phyloP scores from a whole-genome alignment of 2,113 vertebrate genomes.

The Panthera uncia region DNA sequence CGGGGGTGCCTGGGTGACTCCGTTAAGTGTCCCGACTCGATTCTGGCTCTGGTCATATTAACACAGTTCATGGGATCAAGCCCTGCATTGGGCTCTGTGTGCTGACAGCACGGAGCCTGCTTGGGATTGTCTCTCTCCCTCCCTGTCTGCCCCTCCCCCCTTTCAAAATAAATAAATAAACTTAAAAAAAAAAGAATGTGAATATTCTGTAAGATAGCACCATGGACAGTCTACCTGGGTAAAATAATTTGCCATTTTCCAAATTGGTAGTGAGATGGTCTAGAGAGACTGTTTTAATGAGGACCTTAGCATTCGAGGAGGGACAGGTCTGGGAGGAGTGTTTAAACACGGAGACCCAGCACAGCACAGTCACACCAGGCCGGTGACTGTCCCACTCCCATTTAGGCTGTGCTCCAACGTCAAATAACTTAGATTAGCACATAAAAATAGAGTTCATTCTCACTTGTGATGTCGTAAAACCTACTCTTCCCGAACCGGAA shows the following conservation, averaged over 20 bases:
- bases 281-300: neutral
- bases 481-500: slow-evolving; percentile 28
- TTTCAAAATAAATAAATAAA: too few species aligned
- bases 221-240: neutral
- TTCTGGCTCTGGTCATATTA: too few species aligned
- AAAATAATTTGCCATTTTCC: neutral
- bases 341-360: neutral
- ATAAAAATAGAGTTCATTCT: slow-evolving; percentile 7
- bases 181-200: neutral
- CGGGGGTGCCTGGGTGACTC: neutral
- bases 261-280: neutral
- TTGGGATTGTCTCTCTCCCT: too few species aligned
- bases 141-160: too few species aligned
- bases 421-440: neutral
- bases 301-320: neutral
- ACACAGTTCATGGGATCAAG: too few species aligned
- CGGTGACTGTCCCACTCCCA: neutral
- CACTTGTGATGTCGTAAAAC: neutral
- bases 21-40: too few species aligned
- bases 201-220: neutral
- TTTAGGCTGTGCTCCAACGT: neutral
- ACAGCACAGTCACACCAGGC: neutral
- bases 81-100: too few species aligned
- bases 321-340: neutral
- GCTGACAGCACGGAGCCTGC: too few species aligned